Base-by-base conservation (phyloP, 2,113 vertebrate genomes). In the Ornithorhynchus anatinus region DNA sequence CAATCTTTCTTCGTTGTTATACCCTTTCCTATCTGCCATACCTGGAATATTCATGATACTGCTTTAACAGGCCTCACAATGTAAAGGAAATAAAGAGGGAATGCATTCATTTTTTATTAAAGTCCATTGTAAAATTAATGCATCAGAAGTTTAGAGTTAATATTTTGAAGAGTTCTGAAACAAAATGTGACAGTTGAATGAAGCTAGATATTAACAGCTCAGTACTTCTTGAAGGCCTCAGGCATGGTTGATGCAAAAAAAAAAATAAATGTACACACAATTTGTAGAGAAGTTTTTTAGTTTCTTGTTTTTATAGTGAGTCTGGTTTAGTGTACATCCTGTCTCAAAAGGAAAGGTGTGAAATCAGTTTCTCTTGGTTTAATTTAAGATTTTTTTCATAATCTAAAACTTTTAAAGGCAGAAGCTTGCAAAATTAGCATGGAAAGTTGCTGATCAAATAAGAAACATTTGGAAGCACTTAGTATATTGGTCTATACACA, bases 21-120 rank as follows among this genome's bases (percentile, higher is more conserved):
- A 80, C 84, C 72, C 75, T 88, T 89, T 90, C 68, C 84, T 87
- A 89, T 86, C 79, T 87, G 64, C 69, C 79, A 76, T 76, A 86
- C 64, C 69, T 90, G 80, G 80, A 90, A 90, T 91, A 90, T 87
- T 88, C 80, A 88, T 88, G 77, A 70, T 79, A 77, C 66, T 82
- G 72, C 91, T 90, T 88, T 79, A 84, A 84, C 50, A 82, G 76
- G 32, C 63, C 66, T 76, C 31, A 45, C 69, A 69, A 85, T 87
- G 29, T 84, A 85, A 84, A 66, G 79, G 68, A 82, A 85, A 58
- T 79, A 37, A 81, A 69, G 65, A 77, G 0, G 7, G 63, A 79
- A 83, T 70, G 22, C 69, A 57, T 72, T 63, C 60, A 89, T 42
- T 79, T 80, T 89, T 87, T 85, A 56, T 86, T 79, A 44, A 80